Conservation (phyloP, 2,113 vertebrate genomes). For the Cygnus buccinator region DNA sequence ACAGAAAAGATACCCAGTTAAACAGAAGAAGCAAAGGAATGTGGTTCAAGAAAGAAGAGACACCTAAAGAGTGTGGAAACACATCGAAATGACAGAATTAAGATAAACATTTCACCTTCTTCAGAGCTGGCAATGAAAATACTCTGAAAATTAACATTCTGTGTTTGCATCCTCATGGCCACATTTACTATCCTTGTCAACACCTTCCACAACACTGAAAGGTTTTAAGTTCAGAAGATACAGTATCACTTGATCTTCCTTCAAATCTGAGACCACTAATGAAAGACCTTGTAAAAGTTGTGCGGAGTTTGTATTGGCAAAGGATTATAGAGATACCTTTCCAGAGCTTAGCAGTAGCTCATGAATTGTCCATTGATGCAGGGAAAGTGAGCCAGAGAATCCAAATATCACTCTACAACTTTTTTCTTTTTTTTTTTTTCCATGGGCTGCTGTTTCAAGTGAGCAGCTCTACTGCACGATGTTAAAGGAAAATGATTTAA, state of each 20-base stretch:
- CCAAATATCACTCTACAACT: conserved; percentile 32
- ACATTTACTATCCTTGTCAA: background rate
- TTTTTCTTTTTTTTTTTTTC: background rate
- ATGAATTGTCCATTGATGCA: conserved; percentile 65
- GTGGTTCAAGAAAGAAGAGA: background rate
- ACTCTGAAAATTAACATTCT: background rate
- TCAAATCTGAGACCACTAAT: conserved; percentile 45
- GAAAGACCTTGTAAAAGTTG: conserved; percentile 60
- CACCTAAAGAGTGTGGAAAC: background rate
- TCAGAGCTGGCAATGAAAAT: background rate
- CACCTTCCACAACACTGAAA: background rate
- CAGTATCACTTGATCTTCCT: conserved; percentile 27
- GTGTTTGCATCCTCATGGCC: background rate
- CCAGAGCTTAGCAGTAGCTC: conserved; percentile 61
- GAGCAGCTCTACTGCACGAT: conserved; percentile 31
- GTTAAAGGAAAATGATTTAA: conserved; percentile 67
- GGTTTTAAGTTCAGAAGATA: conserved; percentile 29
- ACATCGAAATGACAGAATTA: background rate
- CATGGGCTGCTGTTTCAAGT: conserved; percentile 5
- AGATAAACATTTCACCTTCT: background rate
- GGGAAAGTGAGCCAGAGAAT: conserved; percentile 41
- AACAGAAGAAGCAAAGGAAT: background rate
- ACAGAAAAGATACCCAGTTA: background rate
- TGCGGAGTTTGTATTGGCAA: conserved; percentile 61
- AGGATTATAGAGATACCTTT: conserved; percentile 66